Conservation (phyloP, 2,797 vertebrate genomes). For the Lepilemur ruficaudatus region DNA sequence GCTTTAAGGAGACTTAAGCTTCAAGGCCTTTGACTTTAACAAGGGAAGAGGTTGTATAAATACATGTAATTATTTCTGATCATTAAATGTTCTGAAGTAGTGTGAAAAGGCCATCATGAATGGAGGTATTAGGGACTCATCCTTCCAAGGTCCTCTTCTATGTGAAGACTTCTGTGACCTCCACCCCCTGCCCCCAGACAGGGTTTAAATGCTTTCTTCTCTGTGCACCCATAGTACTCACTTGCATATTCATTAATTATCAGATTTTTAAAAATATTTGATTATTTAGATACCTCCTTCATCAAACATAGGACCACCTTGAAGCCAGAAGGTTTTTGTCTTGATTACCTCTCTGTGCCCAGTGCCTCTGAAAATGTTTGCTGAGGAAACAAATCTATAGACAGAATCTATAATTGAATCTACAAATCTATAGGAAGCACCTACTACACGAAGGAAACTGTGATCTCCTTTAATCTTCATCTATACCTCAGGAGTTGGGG, state of each 20-base stretch:
- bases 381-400: slow-evolving; percentile 10
- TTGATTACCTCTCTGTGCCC: neutral
- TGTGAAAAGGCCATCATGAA: neutral
- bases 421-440: neutral
- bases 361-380: neutral
- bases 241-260: neutral
- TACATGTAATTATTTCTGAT: neutral
- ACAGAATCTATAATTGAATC: neutral
- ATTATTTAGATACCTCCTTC: neutral
- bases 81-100: neutral
- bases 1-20: neutral
- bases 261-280: neutral
- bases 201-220: neutral
- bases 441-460: neutral
- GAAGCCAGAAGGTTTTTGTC: neutral
- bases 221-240: neutral
- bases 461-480: neutral
- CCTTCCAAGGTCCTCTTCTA: neutral
- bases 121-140: neutral
- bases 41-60: neutral
- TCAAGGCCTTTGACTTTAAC: neutral
- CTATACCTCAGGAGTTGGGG: neutral
- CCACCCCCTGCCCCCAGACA: no score
- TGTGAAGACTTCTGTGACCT: neutral
- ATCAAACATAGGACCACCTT: neutral